A percentile compares a stretch with the other conserved stretches of the same genome.
Evolutionary conservation across 2,888 invertebrate genomes (phyloP).

Genomic region (Neelides folsomi): DNA sequence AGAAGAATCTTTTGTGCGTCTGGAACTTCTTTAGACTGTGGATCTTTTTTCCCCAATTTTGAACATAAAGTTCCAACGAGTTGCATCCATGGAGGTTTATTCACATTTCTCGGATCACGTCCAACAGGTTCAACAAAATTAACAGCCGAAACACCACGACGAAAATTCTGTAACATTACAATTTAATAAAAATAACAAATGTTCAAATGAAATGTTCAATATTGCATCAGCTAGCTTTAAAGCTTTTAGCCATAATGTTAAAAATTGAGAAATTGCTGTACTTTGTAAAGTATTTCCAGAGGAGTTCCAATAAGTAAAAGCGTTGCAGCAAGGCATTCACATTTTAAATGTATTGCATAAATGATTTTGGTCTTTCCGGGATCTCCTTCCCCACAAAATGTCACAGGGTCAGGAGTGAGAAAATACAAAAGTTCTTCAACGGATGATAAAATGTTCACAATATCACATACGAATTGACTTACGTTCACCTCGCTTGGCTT

Average conservation of each 20-base stretch:
- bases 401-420: slow-evolving; percentile 49
- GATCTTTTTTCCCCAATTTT: no score
- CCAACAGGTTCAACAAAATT: slow-evolving; percentile 19
- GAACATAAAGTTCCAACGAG: slow-evolving; percentile 18
- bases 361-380: slow-evolving; percentile 45
- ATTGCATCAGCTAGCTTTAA: no score
- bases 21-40: slow-evolving; percentile 20
- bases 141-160: slow-evolving; percentile 29
- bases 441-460: slow-evolving; percentile 62
- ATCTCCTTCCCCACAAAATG: slow-evolving; percentile 28
- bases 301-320: slow-evolving; percentile 61
- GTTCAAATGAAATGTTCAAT: neutral
- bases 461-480: slow-evolving; percentile 53
- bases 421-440: slow-evolving; percentile 57
- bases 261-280: slow-evolving; percentile 35
- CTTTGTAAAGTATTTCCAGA: slow-evolving; percentile 61
- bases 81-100: slow-evolving; percentile 28
- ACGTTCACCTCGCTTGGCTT: slow-evolving; percentile 49
- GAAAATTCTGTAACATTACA: slow-evolving; percentile 19
- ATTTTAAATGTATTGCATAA: slow-evolving; percentile 70
- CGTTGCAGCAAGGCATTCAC: slow-evolving; percentile 61
- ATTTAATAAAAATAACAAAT: neutral
- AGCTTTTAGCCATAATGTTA: no score
- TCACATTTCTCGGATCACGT: slow-evolving; percentile 16
- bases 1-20: slow-evolving; percentile 24